Base-by-base conservation (phyloP, 2,888 invertebrate genomes). In the Eucriotettix oculatus region DNA sequence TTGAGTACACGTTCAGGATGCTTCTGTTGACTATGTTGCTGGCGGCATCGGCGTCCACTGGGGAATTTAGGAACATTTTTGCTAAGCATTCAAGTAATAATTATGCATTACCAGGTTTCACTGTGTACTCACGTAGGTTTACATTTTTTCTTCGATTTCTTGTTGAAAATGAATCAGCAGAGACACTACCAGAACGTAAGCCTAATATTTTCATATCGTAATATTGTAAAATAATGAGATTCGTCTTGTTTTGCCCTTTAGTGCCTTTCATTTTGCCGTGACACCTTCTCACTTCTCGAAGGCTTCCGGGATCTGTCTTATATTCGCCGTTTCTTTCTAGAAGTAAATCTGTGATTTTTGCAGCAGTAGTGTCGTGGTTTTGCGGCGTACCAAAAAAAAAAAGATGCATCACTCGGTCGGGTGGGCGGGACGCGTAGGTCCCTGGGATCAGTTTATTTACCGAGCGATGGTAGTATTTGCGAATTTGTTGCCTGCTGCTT, bases 21-120 rank as follows among this genome's bases (percentile, higher is more conserved):
- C 58, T 58, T 58, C 58, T 52, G 42, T 58, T 58, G 41, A 53
- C 53, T 57, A 48, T 52, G 52, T 52, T 57, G 57, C 48, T 40
- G 40, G 42, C 58, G 16, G 52, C 53, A 53, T 42, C 54, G 11
- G 43, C 43, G 16, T 58, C 53, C 40, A 42, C 56, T n/a, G 59
- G 52, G 56, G 42, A 60, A 55, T 42, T 42, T 29, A 29, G 29
- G 53, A 48, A 56, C 56, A 52, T 16, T 41, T 48, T 54, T 56
- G 59, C 59, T 59, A 52, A 56, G 56, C 59, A 59, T 56, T 41
- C 56, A 48, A 55, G 59, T 59, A 59, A 59, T 56, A 59, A 58
- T 54, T 42, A 53, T 54, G 59, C 56, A 56, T 52, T 52, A 48
- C 53, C 58, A 40, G 43, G 48, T 59, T 55, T 48, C 52, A 52